Percentiles rank a stretch among this genome's conserved stretches.
phyloP scores from a whole-genome alignment of 2,797 vertebrate genomes.

The Pogoniulus pusillus region DNA sequence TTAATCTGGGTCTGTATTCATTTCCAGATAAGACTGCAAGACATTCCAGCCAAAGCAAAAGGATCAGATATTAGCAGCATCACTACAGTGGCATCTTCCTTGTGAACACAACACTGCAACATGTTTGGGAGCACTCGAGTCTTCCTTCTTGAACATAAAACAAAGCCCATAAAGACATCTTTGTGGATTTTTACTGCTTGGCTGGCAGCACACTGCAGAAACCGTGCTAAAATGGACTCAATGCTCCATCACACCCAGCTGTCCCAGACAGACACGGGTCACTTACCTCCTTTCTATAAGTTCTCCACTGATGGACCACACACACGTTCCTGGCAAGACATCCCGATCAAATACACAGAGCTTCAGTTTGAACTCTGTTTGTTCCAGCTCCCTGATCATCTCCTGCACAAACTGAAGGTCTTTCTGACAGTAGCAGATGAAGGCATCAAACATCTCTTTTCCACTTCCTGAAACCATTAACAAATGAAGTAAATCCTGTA shows the following conservation, averaged over 20 bases:
- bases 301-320: conserved; percentile 95
- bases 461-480: conserved; percentile 68
- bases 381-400: conserved; percentile 94
- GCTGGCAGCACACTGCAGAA: neutral
- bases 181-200: neutral
- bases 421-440: conserved; percentile 95
- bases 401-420: conserved; percentile 92
- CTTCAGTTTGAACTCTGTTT: conserved; percentile 86
- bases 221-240: neutral
- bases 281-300: conserved; percentile 92
- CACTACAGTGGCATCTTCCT: neutral
- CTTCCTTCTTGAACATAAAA: neutral
- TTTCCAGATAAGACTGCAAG: neutral
- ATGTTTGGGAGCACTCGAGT: neutral
- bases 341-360: conserved; percentile 96
- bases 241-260: neutral
- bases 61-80: fast-evolving
- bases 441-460: conserved; percentile 93
- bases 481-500: neutral
- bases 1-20: neutral
- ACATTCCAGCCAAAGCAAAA: neutral
- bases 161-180: neutral
- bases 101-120: neutral
- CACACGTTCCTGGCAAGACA: conserved; percentile 92
- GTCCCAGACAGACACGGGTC: neutral